A percentile compares a stretch with the other conserved stretches of the same genome.
phyloP scores from a whole-genome alignment of 1,140 invertebrate genomes.

The Drosophila erecta region DNA sequence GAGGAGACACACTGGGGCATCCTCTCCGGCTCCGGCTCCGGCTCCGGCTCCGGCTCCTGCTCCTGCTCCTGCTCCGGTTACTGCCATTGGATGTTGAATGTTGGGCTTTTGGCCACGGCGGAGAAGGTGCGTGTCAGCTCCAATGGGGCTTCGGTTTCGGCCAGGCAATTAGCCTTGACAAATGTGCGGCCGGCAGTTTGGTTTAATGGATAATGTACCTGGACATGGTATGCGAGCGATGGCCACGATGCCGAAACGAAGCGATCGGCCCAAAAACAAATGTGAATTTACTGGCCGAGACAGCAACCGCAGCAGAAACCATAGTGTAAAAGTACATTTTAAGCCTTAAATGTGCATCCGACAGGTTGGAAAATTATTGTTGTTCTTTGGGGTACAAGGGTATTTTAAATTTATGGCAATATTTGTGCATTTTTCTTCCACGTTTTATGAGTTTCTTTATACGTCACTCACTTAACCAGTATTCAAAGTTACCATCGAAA shows the following conservation, averaged over 20 bases:
- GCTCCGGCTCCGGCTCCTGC: background rate
- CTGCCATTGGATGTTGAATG: conserved; percentile 13
- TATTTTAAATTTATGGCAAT: conserved; percentile 20
- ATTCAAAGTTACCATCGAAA: background rate
- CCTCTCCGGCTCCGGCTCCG: conserved; percentile 4
- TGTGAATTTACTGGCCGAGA: conserved; percentile 37
- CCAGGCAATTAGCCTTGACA: conserved; percentile 72
- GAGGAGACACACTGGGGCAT: conserved; percentile 38
- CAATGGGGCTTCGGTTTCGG: conserved; percentile 57
- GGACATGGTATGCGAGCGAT: conserved; percentile 40
- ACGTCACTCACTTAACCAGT: background rate
- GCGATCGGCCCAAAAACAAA: conserved; percentile 15
- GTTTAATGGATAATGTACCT: conserved; percentile 75
- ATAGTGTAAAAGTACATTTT: conserved; percentile 43
- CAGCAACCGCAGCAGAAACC: conserved; percentile 34
- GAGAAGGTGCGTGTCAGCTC: conserved; percentile 63
- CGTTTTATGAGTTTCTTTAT: background rate
- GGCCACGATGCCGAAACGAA: conserved; percentile 5
- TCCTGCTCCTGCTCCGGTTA: background rate
- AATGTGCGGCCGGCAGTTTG: conserved; percentile 71
- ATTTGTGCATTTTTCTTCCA: background rate
- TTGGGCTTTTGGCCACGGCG: conserved; percentile 10
- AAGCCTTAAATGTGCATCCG: conserved; percentile 49
- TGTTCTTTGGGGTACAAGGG: conserved; percentile 38
- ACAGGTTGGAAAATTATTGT: conserved; percentile 47